phyloP scores from a whole-genome alignment of 92 coral and sea anemone genomes.

The Parazoanthus swiftii region DNA sequence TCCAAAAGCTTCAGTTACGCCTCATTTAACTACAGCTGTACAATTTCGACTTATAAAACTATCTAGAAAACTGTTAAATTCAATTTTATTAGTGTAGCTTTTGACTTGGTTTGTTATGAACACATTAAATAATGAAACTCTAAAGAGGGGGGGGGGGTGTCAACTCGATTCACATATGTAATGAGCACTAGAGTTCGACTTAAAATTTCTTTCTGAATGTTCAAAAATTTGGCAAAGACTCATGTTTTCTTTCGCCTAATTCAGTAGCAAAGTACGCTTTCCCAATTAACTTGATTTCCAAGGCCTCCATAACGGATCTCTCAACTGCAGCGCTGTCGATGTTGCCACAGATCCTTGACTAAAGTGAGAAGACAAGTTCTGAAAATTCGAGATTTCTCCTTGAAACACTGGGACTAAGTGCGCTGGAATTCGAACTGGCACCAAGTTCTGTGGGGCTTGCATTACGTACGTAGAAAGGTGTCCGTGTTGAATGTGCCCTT shows the following conservation, averaged over 20 bases:
- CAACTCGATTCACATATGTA: neutral
- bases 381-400: constrained; percentile 5
- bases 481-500: neutral
- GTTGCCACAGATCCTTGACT: neutral
- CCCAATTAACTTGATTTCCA: neutral
- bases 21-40: too few species aligned
- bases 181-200: neutral
- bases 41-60: too few species aligned
- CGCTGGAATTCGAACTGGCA: neutral
- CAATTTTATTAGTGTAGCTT: neutral
- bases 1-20: too few species aligned
- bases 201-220: neutral
- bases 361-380: constrained; percentile 12
- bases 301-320: constrained; percentile 34
- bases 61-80: too few species aligned
- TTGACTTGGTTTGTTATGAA: neutral
- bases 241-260: neutral
- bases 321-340: neutral
- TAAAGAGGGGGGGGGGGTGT: neutral
- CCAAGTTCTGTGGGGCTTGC: constrained; percentile 3
- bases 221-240: neutral
- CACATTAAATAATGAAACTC: neutral
- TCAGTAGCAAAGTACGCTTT: neutral
- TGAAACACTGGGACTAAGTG: constrained; percentile 20
- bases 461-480: neutral